phyloP scores from a whole-genome alignment of 2,797 vertebrate species.

The Calcarius lapponicus region DNA sequence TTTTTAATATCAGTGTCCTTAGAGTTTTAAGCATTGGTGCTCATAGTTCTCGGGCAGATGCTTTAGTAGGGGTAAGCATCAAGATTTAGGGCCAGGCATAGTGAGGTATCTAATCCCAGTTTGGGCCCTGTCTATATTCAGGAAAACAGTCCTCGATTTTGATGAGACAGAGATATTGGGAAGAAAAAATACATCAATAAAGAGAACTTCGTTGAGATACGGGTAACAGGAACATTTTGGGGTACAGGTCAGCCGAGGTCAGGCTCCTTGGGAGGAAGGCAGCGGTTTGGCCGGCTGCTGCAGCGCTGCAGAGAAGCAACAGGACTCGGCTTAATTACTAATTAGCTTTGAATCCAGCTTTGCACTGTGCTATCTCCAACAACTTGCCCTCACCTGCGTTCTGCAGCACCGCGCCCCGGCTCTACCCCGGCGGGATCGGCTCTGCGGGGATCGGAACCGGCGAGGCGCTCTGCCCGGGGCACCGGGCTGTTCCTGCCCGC shows the following conservation, averaged over 20 bases:
- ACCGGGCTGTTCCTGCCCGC: accelerated
- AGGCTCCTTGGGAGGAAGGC: not conserved
- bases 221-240: not conserved
- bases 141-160: not conserved
- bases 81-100: too few species aligned
- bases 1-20: too few species aligned
- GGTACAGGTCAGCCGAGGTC: too few species aligned
- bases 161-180: not conserved
- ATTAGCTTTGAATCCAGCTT: not conserved
- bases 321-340: not conserved
- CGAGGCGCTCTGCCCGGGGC: accelerated
- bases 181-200: not conserved
- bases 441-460: not conserved
- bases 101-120: too few species aligned
- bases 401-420: not conserved
- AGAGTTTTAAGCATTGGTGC: too few species aligned
- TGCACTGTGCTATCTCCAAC: not conserved
- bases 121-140: not conserved
- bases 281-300: not conserved
- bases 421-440: not conserved
- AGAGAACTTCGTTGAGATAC: not conserved
- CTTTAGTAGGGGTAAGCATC: too few species aligned
- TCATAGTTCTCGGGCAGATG: too few species aligned
- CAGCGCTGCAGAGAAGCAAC: not conserved
- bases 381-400: too few species aligned